Conservation (phyloP, 1,140 invertebrate genomes). For the Diprion similis region DNA sequence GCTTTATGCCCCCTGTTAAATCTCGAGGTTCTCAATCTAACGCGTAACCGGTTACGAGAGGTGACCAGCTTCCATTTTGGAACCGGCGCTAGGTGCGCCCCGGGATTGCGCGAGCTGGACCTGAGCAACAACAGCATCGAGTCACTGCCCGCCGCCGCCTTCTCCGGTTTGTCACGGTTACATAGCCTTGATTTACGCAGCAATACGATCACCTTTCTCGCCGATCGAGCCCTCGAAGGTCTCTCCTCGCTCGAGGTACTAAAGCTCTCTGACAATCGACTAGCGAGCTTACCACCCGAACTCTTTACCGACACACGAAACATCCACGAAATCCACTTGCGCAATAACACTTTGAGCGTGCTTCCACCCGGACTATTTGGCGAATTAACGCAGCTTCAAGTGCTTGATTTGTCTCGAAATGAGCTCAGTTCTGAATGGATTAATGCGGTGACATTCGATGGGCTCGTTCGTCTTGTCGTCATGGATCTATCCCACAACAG, state of each 20-base stretch:
- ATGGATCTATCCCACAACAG: conserved; percentile 84
- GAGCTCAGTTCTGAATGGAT: conserved; percentile 87
- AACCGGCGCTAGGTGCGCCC: conserved; percentile 70
- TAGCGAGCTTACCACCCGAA: conserved; percentile 82
- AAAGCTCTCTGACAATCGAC: conserved; percentile 81
- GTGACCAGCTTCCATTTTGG: conserved; percentile 79
- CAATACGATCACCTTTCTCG: conserved; percentile 77
- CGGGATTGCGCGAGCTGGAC: conserved; percentile 77
- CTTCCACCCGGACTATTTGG: conserved; percentile 85
- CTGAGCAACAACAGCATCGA: conserved; percentile 85
- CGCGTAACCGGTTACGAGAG: conserved; percentile 81
- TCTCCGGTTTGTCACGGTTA: conserved; percentile 73
- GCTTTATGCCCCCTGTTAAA: conserved; percentile 81
- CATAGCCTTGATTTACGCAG: conserved; percentile 69
- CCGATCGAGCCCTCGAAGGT: conserved; percentile 83
- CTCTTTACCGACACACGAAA: conserved; percentile 82
- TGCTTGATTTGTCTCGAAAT: conserved; percentile 86
- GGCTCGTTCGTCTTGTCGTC: conserved; percentile 79
- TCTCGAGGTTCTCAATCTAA: conserved; percentile 80
- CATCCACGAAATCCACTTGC: conserved; percentile 82
- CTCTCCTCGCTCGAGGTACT: conserved; percentile 77
- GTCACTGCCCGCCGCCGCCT: conserved; percentile 75
- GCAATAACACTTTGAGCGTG: conserved; percentile 87
- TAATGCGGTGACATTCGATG: conserved; percentile 84
- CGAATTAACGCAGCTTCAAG: conserved; percentile 79